Evolutionary conservation across 2,797 vertebrate genomes (phyloP).

Genomic region (Perodicticus potto): DNA sequence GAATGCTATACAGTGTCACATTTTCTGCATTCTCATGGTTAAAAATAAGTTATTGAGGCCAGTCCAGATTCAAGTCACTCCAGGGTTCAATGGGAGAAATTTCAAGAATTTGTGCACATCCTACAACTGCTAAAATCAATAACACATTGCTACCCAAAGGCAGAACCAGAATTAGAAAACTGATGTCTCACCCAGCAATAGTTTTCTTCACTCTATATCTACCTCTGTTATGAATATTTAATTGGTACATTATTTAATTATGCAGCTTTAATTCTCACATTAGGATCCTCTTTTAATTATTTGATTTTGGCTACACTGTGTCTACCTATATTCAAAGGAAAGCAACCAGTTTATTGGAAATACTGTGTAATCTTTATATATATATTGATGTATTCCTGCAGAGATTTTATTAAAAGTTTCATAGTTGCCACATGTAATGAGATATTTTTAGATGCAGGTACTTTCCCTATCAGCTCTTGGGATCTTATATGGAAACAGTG

Average conservation of each 20-base stretch:
- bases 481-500: not conserved
- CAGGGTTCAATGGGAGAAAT: not conserved
- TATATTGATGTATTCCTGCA: not conserved
- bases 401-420: not conserved
- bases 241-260: not conserved
- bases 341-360: not conserved
- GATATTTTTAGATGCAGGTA: not conserved
- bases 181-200: not conserved
- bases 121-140: not conserved
- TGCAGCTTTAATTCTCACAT: not conserved
- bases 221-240: not conserved
- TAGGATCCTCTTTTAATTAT: not conserved
- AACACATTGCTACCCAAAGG: not conserved
- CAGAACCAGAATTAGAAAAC: not conserved
- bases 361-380: not conserved
- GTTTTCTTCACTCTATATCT: not conserved
- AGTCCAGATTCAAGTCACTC: not conserved
- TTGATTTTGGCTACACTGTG: not conserved
- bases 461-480: not conserved
- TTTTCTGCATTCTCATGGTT: not conserved
- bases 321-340: not conserved
- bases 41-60: not conserved
- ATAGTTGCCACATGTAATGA: not conserved
- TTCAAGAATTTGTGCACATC: not conserved
- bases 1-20: not conserved